phyloP scores from a whole-genome alignment of 1,140 invertebrate genomes.

The Hydropsyche tenuis region DNA sequence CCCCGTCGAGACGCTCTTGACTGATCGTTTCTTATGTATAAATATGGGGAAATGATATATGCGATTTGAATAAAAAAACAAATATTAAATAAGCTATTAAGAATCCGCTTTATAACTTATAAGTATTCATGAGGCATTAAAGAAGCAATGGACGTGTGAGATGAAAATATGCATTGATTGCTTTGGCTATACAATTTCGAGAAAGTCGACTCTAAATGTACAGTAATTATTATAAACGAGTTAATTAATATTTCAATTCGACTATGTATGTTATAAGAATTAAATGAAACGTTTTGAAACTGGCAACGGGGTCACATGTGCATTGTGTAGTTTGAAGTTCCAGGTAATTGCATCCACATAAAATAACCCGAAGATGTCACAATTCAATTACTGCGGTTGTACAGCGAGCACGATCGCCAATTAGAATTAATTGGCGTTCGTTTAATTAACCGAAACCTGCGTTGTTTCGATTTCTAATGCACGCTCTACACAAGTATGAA shows the following conservation, averaged over 20 bases:
- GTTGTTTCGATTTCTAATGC: conserved; percentile 24
- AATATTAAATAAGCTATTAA: conserved; percentile 17
- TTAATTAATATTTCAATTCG: too few relatives aligned
- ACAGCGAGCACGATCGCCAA: conserved; percentile 17
- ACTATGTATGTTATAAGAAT: too few relatives aligned
- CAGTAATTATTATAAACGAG: too few relatives aligned
- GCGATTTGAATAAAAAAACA: conserved; percentile 3
- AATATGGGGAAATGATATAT: conserved; percentile 1
- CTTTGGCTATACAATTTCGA: too few relatives aligned
- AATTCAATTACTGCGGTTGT: conserved; percentile 13
- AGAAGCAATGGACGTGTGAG: too few relatives aligned
- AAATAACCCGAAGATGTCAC: background rate
- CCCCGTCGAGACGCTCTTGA: conserved; percentile 8
- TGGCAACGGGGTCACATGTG: too few relatives aligned
- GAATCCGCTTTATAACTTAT: conserved; percentile 4
- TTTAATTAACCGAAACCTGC: conserved; percentile 21
- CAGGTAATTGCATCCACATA: too few relatives aligned
- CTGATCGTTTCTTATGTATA: background rate
- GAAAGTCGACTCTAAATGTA: too few relatives aligned
- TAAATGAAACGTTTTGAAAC: too few relatives aligned
- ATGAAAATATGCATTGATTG: too few relatives aligned
- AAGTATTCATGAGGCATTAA: background rate
- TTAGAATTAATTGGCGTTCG: conserved; percentile 23
- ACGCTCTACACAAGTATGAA: background rate
- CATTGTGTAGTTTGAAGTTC: too few relatives aligned